Conservation (phyloP, 1,140 invertebrate genomes). For the Araneus ventricosus region DNA sequence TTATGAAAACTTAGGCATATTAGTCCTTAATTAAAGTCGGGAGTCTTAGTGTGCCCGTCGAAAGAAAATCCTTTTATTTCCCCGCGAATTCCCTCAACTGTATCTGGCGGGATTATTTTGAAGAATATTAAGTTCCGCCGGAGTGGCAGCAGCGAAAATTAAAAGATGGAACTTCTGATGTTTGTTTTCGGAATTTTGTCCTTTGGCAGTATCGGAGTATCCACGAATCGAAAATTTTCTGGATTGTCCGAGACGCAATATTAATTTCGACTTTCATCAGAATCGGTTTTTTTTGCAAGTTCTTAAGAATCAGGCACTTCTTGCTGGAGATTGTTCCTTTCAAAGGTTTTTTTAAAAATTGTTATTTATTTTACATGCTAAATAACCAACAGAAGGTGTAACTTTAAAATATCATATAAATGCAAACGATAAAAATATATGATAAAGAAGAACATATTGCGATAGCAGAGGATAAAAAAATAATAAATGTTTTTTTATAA, state of each 20-base stretch:
- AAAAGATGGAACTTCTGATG: neutral
- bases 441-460: too few relatives aligned
- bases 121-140: slow-evolving; percentile 8
- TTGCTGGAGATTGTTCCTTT: too few relatives aligned
- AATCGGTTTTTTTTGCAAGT: neutral
- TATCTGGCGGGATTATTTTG: slow-evolving; percentile 46
- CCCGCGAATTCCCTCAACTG: slow-evolving; percentile 54
- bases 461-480: too few relatives aligned
- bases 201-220: neutral
- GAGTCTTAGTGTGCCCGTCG: slow-evolving; percentile 39
- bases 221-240: neutral
- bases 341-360: too few relatives aligned
- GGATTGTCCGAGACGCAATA: neutral
- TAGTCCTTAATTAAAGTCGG: slow-evolving; percentile 54
- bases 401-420: too few relatives aligned
- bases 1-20: slow-evolving; percentile 49
- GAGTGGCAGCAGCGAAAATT: neutral
- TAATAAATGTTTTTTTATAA: too few relatives aligned
- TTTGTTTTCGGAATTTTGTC: neutral
- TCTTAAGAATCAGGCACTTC: too few relatives aligned
- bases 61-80: slow-evolving; percentile 65
- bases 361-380: too few relatives aligned
- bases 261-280: neutral
- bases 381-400: too few relatives aligned
- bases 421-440: too few relatives aligned